These are phyloP conservation scores for Psittacula derbiana DNA, from an alignment of 2,797 vertebrate species.

Conservation along the genomic window DNA sequence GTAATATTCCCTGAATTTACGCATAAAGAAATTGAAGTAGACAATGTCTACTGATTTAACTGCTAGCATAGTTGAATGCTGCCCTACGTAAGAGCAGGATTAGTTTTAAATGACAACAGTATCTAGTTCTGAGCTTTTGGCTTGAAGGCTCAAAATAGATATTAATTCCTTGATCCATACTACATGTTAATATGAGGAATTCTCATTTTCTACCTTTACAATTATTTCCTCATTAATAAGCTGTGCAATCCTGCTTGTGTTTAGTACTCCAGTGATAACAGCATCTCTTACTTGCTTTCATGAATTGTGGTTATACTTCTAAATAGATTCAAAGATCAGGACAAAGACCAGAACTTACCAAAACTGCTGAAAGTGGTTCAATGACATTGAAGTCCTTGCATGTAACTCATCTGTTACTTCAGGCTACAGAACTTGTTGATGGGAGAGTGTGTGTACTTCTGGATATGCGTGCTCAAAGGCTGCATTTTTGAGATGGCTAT, in stretches of 20 bases:
- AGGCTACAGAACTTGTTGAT: background rate
- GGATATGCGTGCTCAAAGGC: background rate
- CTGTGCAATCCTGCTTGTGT: background rate
- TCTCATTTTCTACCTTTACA: background rate
- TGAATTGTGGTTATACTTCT: background rate
- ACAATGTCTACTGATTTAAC: background rate
- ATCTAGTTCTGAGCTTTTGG: background rate
- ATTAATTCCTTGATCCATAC: background rate
- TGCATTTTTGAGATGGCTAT: background rate
- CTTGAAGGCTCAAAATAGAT: background rate
- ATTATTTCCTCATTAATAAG: background rate
- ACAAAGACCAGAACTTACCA: background rate
- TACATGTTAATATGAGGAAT: background rate
- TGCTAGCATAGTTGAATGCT: background rate
- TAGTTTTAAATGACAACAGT: background rate
- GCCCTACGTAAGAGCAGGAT: background rate
- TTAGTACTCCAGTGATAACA: background rate
- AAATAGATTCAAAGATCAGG: background rate
- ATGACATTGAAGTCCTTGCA: background rate
- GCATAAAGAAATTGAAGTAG: background rate
- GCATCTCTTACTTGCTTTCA: background rate
- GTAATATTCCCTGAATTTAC: background rate
- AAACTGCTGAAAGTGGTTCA: background rate
- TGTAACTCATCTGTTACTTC: background rate
- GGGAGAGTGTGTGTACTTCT: background rate